Evolutionary conservation across 2,797 vertebrate genomes (phyloP).

Genomic region (Numenius phaeopus): DNA sequence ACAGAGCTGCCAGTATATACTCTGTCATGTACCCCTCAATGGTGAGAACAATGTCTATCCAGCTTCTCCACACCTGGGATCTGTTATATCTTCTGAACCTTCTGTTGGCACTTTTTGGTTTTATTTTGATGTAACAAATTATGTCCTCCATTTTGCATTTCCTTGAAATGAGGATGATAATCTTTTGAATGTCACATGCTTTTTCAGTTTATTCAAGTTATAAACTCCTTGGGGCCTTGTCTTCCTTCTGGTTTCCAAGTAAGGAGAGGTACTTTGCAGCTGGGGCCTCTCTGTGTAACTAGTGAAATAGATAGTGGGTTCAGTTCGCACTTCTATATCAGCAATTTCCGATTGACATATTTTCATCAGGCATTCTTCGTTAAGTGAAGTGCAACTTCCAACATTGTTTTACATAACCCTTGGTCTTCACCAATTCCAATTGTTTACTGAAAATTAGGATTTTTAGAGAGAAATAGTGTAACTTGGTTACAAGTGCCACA

Average conservation of each 20-base stretch:
- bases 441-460: background rate
- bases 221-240: background rate
- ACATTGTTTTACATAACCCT: background rate
- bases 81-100: background rate
- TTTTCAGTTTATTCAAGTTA: background rate
- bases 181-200: background rate
- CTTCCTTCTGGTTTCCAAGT: background rate
- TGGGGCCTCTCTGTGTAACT: background rate
- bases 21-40: background rate
- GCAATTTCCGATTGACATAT: background rate
- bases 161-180: background rate
- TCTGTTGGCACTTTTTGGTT: background rate
- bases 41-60: background rate
- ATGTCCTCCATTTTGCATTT: background rate
- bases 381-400: background rate
- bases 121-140: background rate
- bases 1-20: background rate
- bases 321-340: background rate
- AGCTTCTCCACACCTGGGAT: background rate
- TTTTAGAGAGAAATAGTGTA: background rate
- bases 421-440: background rate
- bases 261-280: background rate
- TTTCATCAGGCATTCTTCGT: background rate
- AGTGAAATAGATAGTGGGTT: background rate
- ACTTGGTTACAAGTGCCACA: background rate